Conservation (phyloP, 2,113 vertebrate species). For the Tyrannus savana region DNA sequence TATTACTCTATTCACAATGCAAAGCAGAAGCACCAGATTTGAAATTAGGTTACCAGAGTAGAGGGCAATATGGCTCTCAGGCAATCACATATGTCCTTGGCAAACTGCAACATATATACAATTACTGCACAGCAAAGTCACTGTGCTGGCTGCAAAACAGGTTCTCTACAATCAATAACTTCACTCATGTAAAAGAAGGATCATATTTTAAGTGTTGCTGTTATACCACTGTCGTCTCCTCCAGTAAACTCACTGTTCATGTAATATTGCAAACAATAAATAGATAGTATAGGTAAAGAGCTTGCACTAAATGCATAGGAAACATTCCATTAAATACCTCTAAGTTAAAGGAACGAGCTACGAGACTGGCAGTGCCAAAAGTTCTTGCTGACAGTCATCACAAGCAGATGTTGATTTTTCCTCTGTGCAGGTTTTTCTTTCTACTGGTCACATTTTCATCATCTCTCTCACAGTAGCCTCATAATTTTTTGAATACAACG, state of each 20-base stretch:
- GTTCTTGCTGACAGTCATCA: background rate
- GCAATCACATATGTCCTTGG: constrained; percentile 47
- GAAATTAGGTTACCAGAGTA: constrained; percentile 62
- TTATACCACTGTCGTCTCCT: background rate
- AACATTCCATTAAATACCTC: background rate
- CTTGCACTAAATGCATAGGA: background rate
- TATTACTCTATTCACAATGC: constrained; percentile 60
- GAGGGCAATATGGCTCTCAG: constrained; percentile 61
- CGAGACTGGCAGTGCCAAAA: background rate
- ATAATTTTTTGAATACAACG: background rate
- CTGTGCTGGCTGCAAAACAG: background rate
- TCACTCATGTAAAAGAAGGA: constrained; percentile 2
- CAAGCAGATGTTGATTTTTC: background rate
- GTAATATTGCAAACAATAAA: background rate
- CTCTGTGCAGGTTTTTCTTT: background rate
- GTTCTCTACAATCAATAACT: constrained; percentile 20
- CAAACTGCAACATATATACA: constrained; percentile 40
- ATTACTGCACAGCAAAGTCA: constrained; percentile 31
- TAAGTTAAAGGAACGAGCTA: background rate
- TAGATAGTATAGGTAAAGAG: background rate
- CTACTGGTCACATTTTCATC: background rate
- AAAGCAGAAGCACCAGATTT: constrained; percentile 68
- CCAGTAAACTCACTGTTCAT: background rate
- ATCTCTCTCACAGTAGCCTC: background rate
- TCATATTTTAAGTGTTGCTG: constrained; percentile 5